These are phyloP conservation scores for Cerastis rubricosa DNA, from an alignment of 2,888 invertebrate genomes.

Conservation along the genomic window DNA sequence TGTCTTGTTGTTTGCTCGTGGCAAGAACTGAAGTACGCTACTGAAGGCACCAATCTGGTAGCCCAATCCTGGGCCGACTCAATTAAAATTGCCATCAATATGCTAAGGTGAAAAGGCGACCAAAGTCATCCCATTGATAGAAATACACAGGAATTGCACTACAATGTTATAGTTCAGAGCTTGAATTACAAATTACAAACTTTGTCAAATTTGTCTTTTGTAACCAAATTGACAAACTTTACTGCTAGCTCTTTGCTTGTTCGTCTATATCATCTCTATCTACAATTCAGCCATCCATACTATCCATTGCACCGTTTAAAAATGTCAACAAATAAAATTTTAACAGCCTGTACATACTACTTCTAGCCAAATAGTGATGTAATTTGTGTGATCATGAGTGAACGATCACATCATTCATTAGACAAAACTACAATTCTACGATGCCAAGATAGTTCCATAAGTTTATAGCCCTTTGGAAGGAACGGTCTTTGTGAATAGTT, in stretches of 20 bases:
- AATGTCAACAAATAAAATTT: background rate
- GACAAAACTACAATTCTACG: slow-evolving; percentile 23
- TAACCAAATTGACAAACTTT: background rate
- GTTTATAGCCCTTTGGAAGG: slow-evolving; percentile 24
- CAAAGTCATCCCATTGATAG: too few relatives aligned
- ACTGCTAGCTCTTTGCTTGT: background rate
- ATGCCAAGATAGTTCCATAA: slow-evolving; percentile 35
- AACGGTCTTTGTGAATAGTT: background rate
- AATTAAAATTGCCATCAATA: background rate
- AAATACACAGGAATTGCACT: too few relatives aligned
- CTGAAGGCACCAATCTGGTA: background rate
- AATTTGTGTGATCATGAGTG: slow-evolving; percentile 58
- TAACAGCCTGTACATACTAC: slow-evolving; percentile 44
- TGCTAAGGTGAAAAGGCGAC: background rate
- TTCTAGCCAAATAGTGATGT: slow-evolving; percentile 66
- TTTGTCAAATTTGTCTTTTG: background rate
- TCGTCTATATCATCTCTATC: background rate
- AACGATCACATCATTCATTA: slow-evolving; percentile 42
- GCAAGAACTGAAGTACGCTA: background rate
- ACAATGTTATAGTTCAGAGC: too few relatives aligned
- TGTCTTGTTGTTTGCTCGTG: background rate
- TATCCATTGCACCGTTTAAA: background rate
- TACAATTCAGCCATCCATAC: background rate
- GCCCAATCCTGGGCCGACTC: background rate
- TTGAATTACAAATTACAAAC: background rate